Evolutionary conservation across 2,113 vertebrate genomes (phyloP).

Genomic region (Ammodramus savannarum): DNA sequence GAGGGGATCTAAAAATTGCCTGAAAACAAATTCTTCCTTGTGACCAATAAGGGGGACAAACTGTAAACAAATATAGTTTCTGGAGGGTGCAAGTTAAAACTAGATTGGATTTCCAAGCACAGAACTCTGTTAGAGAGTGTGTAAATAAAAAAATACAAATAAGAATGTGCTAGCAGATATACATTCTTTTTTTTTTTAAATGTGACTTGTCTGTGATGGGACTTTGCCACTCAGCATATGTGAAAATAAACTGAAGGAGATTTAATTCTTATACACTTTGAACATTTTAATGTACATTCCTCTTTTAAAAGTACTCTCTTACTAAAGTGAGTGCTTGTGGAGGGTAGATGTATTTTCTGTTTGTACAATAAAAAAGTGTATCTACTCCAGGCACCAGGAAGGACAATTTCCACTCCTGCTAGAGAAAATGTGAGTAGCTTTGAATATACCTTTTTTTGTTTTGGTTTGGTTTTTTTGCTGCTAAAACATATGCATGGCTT

Average conservation of each 20-base stretch:
- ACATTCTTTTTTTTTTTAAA: neutral
- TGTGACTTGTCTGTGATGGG: neutral
- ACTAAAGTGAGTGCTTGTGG: neutral
- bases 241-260: neutral
- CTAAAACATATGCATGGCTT: fast-evolving
- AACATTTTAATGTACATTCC: neutral
- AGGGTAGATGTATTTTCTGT: neutral
- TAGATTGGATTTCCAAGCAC: neutral
- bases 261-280: neutral
- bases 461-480: neutral
- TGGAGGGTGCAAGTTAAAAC: neutral
- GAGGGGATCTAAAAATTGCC: slow-evolving; percentile 7
- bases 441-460: neutral
- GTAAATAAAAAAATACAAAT: neutral
- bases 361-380: neutral
- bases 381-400: neutral
- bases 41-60: neutral
- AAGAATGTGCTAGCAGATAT: neutral
- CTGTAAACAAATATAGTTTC: neutral
- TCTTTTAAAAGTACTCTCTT: neutral
- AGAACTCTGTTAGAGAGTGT: neutral
- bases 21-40: slow-evolving; percentile 19
- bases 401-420: neutral
- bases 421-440: neutral
- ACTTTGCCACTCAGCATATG: neutral